Evolutionary conservation across 1,140 invertebrate genomes (phyloP), one percentile per base, ranked within the genome.

Genomic region (Eriosoma lanigerum): DNA sequence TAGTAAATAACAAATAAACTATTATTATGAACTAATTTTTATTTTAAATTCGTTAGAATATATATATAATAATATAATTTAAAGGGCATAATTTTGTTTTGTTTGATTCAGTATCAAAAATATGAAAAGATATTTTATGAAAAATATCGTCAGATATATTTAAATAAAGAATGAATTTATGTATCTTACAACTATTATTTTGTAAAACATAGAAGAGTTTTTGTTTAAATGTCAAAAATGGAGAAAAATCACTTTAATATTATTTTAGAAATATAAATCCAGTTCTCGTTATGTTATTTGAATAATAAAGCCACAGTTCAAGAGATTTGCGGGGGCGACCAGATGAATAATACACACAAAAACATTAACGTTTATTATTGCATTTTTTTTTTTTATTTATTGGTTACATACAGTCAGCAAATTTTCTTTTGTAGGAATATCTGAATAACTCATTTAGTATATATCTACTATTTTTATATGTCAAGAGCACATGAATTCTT

Each of bases 241-340:
- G 46, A 0, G 46, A 48, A 70, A 52, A 56, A 32, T 44, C 26
- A 1, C 3, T 26, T 56, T 56, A 75, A 38, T 73, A 56, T 73
- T 54, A n/a, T n/a, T n/a, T 32, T 8, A 52, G 9, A 32, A 15
- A 58, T 44, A 44, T 29, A 76, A 76, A 76, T 9, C 52, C n/a
- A 76, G 72, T 38, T 26, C 29, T 76, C 8, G 32, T 21, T 58
- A 12, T 68, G 48, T 75, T 32, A 76, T 76, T 76, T 76, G 72
- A 76, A 76, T 76, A 44, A 76, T 52, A 76, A 76, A 76, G 72
- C 52, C 6, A 76, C 32, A 38, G 54, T n/a, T 58, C 32, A 58
- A 76, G 50, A 58, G 68, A 12, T 52, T 72, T 52, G 48, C 48
- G 68, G 13, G 52, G 52, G 32, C 32, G n/a, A 48, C 29, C 72